Conservation (phyloP, 1,140 invertebrate species). For the Cepaea nemoralis region DNA sequence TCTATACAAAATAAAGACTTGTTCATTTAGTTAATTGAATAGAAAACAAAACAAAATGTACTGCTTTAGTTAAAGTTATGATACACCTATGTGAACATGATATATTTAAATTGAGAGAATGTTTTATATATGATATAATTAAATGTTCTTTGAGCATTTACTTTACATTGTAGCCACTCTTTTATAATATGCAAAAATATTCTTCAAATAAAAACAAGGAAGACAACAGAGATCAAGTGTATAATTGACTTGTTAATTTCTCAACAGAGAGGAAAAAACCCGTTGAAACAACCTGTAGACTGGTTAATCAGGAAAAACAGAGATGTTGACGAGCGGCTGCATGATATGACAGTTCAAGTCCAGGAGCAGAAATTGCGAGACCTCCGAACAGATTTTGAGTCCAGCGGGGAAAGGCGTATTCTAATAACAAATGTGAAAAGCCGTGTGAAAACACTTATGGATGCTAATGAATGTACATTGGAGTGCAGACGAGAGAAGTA, state of each 20-base stretch:
- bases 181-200: no score
- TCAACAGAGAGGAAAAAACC: slow-evolving; percentile 62
- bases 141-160: no score
- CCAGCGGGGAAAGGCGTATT: slow-evolving; percentile 64
- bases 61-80: no score
- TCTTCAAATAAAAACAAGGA: no score
- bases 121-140: no score
- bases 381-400: slow-evolving; percentile 70
- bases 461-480: slow-evolving; percentile 61
- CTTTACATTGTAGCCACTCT: no score
- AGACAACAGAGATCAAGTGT: no score
- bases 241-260: slow-evolving; percentile 14
- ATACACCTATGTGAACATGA: no score
- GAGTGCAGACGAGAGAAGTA: slow-evolving; percentile 69
- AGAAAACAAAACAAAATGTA: no score
- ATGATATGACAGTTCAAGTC: slow-evolving; percentile 55
- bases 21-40: no score
- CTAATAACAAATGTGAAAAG: slow-evolving; percentile 61
- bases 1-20: no score
- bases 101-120: no score
- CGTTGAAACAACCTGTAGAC: slow-evolving; percentile 64
- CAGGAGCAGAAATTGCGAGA: slow-evolving; percentile 64
- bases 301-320: slow-evolving; percentile 66
- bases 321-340: slow-evolving; percentile 61
- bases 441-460: slow-evolving; percentile 57